These are phyloP conservation scores for Choloepus didactylus DNA, from an alignment of 2,797 vertebrate species.

Conservation along the genomic window DNA sequence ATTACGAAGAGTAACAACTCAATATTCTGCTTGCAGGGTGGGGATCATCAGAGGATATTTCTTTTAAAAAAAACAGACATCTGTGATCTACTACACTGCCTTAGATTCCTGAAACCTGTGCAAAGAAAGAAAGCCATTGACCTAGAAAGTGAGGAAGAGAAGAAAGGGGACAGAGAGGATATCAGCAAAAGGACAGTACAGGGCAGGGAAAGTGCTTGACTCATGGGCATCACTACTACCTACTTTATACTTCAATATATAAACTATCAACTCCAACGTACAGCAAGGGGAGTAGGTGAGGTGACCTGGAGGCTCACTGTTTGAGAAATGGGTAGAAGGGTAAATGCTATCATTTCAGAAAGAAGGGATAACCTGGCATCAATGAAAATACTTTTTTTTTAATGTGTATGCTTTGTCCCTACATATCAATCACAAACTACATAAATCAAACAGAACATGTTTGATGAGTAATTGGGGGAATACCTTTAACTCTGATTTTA, in stretches of 20 bases:
- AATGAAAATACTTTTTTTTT: constrained; percentile 1
- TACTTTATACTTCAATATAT: not conserved
- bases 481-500: constrained; percentile 70
- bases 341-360: not conserved
- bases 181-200: not conserved
- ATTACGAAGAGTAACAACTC: not conserved
- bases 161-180: not conserved
- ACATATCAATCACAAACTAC: not conserved
- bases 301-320: not conserved
- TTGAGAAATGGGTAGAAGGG: not conserved
- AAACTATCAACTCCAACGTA: not conserved
- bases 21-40: not conserved
- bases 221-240: not conserved
- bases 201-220: not conserved
- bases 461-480: constrained; percentile 50
- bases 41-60: not conserved
- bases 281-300: not conserved
- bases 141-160: not conserved
- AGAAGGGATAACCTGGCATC: constrained; percentile 20
- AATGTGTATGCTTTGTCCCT: constrained; percentile 12
- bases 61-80: not conserved
- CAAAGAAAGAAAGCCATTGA: constrained; percentile 24
- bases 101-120: constrained; percentile 14
- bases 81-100: not conserved
- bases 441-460: constrained; percentile 20